Evolutionary conservation across 2,797 vertebrate genomes (phyloP).

Genomic region (Gadopsis marmoratus): DNA sequence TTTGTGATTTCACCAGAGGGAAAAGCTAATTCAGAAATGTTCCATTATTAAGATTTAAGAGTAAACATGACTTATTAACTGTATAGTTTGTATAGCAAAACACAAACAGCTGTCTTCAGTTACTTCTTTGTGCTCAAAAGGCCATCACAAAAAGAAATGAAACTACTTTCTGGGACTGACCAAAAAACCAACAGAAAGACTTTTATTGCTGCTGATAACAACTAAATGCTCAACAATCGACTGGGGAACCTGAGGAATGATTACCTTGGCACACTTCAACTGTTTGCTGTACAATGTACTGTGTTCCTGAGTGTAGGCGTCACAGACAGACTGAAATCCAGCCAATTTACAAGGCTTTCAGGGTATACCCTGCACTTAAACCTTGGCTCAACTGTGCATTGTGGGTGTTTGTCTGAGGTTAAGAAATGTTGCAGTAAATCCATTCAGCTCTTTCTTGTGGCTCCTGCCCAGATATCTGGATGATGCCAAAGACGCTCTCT

Average conservation of each 20-base stretch:
- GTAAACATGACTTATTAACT: neutral
- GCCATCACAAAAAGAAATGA: no score
- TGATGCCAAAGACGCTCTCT: constrained; percentile 74
- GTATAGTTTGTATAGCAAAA: neutral
- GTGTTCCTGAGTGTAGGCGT: constrained; percentile 31
- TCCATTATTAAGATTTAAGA: neutral
- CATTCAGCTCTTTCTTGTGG: constrained; percentile 65
- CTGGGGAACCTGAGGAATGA: constrained; percentile 18
- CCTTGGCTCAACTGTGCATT: constrained; percentile 53
- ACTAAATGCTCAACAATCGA: constrained; percentile 7
- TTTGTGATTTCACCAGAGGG: neutral
- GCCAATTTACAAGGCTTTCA: constrained; percentile 65
- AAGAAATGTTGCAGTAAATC: constrained; percentile 71
- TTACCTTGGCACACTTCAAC: constrained; percentile 12
- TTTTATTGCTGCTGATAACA: constrained; percentile 18
- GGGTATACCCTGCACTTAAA: constrained; percentile 53
- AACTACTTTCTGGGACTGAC: neutral
- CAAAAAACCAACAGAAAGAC: neutral
- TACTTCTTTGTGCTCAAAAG: neutral
- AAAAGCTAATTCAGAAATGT: neutral
- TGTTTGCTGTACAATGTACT: constrained; percentile 26
- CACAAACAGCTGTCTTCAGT: neutral
- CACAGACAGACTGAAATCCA: constrained; percentile 46
- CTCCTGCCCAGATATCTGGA: constrained; percentile 64
- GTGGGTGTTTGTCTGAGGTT: constrained; percentile 64